Conservation (phyloP, 2,113 vertebrate genomes). For the Cheirogaleus medius region DNA sequence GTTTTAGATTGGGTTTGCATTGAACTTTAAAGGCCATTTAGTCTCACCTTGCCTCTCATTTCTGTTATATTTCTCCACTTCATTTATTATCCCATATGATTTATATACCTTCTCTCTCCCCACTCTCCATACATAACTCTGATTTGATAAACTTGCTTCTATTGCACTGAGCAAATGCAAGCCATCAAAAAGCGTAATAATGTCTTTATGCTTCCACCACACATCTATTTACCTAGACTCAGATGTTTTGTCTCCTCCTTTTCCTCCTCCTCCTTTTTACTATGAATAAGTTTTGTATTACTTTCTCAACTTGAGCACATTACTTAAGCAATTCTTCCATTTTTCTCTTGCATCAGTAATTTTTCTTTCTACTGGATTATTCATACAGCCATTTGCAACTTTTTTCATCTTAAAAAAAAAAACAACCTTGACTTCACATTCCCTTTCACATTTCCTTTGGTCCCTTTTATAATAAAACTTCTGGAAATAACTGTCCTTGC, state of each 20-base stretch:
- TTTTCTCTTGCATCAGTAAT: background rate
- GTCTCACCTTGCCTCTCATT: background rate
- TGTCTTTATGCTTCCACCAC: background rate
- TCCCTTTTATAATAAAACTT: background rate
- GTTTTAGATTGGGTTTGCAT: background rate
- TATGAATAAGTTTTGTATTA: rapidly evolving
- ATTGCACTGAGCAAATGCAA: background rate
- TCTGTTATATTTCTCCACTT: background rate
- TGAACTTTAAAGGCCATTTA: background rate
- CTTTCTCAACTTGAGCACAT: background rate
- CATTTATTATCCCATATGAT: background rate
- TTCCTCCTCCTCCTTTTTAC: background rate
- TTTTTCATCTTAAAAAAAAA: background rate
- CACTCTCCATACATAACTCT: background rate
- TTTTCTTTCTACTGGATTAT: background rate
- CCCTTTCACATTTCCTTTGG: background rate
- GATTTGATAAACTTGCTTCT: background rate
- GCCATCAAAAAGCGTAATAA: background rate
- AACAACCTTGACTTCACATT: background rate
- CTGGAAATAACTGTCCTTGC: background rate
- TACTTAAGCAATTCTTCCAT: background rate
- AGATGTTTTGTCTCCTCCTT: background rate
- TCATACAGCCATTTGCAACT: background rate
- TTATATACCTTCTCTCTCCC: background rate
- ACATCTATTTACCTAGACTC: rapidly evolving